Percentiles rank a stretch among this genome's conserved stretches.
phyloP scores from a whole-genome alignment of 1,140 invertebrate species.

The Ladona fulva region DNA sequence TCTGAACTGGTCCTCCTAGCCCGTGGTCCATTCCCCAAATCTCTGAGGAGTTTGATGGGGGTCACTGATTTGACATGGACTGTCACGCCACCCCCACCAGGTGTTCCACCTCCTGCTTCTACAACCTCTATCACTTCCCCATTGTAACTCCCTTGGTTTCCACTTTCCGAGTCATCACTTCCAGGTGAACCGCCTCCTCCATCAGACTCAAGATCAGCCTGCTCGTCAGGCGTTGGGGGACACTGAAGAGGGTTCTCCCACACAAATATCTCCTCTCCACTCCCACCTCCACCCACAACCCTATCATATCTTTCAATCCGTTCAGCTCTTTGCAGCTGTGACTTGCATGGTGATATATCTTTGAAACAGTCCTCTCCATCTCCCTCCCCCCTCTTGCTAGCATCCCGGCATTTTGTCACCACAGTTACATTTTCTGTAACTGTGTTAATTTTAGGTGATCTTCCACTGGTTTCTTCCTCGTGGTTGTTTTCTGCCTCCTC shows the following conservation, averaged over 20 bases:
- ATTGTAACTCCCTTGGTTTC: conserved; percentile 24
- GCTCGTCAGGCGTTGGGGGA: conserved; percentile 56
- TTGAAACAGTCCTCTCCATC: conserved; percentile 23
- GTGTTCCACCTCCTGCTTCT: conserved; percentile 30
- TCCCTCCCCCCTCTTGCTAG: conserved; percentile 22
- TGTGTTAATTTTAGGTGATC: background rate
- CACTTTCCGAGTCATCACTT: conserved; percentile 22
- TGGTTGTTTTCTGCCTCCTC: background rate
- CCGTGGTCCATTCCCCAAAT: conserved; percentile 37
- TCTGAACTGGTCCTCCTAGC: conserved; percentile 18
- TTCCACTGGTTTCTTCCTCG: background rate
- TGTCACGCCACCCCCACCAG: conserved; percentile 42
- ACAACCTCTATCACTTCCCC: conserved; percentile 26
- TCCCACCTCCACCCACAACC: conserved; percentile 23
- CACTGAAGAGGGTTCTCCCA: conserved; percentile 62
- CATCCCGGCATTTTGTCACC: background rate
- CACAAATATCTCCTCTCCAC: conserved; percentile 51
- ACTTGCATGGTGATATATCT: background rate
- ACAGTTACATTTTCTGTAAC: background rate
- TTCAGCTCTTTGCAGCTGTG: background rate
- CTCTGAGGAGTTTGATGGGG: conserved; percentile 43
- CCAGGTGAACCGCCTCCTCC: conserved; percentile 33
- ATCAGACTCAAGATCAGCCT: conserved; percentile 56
- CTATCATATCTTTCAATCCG: background rate
- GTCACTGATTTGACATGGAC: conserved; percentile 46